phyloP scores from a whole-genome alignment of 2,888 invertebrate genomes.

The Spisula solida region DNA sequence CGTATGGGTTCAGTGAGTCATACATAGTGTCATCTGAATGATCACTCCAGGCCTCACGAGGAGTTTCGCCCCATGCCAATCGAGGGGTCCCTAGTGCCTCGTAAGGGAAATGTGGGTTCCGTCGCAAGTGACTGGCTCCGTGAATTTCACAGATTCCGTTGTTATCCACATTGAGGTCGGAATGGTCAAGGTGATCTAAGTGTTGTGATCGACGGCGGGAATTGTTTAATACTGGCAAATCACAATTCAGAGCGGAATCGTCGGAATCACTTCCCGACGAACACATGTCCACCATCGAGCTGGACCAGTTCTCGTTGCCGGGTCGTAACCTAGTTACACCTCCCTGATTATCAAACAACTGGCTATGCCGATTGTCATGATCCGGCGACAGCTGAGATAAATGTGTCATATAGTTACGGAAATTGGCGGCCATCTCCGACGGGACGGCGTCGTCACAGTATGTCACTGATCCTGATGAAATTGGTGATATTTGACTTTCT shows the following conservation, averaged over 20 bases:
- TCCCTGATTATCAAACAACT: slow-evolving; percentile 41
- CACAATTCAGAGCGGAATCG: slow-evolving; percentile 51
- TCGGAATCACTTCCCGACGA: slow-evolving; percentile 71
- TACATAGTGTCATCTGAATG: slow-evolving; percentile 64
- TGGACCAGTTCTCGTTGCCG: slow-evolving; percentile 52
- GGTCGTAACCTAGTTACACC: slow-evolving; percentile 46
- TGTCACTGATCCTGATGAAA: slow-evolving; percentile 20
- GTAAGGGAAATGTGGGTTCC: slow-evolving; percentile 66
- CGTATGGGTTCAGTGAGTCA: slow-evolving; percentile 79
- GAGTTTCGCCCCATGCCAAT: slow-evolving; percentile 66
- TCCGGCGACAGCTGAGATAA: slow-evolving; percentile 76
- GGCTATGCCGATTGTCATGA: slow-evolving; percentile 51
- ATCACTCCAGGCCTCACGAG: slow-evolving; percentile 66
- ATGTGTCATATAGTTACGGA: slow-evolving; percentile 81
- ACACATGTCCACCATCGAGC: slow-evolving; percentile 68
- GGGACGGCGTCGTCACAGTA: slow-evolving; percentile 24
- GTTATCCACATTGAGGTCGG: slow-evolving; percentile 13
- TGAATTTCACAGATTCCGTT: slow-evolving; percentile 21
- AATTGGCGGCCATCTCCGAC: slow-evolving; percentile 75
- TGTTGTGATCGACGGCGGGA: slow-evolving; percentile 6
- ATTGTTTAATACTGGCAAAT: slow-evolving; percentile 17
- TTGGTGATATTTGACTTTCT: slow-evolving; percentile 45
- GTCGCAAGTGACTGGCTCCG: slow-evolving; percentile 21
- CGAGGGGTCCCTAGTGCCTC: slow-evolving; percentile 61
- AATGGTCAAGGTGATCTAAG: slow-evolving; percentile 21